Conservation (phyloP, 2,888 invertebrate species). For the Noctua pronuba region DNA sequence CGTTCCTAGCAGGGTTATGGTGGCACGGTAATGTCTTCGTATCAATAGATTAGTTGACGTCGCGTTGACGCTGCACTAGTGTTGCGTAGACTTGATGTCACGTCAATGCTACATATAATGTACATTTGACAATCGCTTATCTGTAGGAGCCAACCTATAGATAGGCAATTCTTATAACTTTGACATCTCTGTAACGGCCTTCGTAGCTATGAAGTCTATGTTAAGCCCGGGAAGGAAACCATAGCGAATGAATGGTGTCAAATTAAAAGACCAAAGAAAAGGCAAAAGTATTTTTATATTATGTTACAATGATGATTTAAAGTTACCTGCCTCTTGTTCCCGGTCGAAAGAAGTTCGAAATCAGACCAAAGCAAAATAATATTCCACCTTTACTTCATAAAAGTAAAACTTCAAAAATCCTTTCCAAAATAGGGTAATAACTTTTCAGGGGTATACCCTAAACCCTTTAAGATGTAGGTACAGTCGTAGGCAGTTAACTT, state of each 20-base stretch:
- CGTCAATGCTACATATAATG: background rate
- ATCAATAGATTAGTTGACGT: background rate
- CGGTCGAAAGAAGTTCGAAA: background rate
- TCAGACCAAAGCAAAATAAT: background rate
- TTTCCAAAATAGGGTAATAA: conserved; percentile 49
- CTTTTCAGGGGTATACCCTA: conserved; percentile 40
- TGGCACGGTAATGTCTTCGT: background rate
- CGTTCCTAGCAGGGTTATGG: too few relatives aligned
- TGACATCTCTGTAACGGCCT: too few relatives aligned
- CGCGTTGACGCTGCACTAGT: background rate
- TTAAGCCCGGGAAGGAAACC: background rate
- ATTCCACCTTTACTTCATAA: background rate
- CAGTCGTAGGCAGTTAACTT: conserved; percentile 73
- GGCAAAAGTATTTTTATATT: background rate
- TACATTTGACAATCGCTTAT: background rate
- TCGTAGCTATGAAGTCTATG: too few relatives aligned
- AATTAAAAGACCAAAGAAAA: background rate
- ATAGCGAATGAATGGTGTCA: background rate
- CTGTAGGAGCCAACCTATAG: too few relatives aligned
- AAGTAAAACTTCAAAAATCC: conserved; percentile 35
- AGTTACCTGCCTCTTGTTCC: background rate
- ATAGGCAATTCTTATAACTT: too few relatives aligned
- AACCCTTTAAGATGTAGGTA: conserved; percentile 60
- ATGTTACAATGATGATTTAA: background rate
- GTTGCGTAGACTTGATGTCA: background rate